phyloP scores from a whole-genome alignment of 2,888 invertebrate genomes.

The Lasius platythorax region DNA sequence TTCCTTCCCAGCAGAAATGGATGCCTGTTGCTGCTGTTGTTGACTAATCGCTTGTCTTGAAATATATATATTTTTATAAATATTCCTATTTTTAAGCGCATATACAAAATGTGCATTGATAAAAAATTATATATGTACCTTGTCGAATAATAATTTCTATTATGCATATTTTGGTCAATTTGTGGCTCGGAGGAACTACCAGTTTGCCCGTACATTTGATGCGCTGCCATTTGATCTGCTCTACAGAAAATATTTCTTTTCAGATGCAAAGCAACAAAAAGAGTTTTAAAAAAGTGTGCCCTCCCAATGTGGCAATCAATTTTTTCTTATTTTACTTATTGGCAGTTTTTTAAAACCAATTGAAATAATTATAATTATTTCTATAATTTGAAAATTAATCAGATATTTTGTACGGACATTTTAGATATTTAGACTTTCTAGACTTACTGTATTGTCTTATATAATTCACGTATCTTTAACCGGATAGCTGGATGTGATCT shows the following conservation, averaged over 20 bases:
- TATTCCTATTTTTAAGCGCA: background rate
- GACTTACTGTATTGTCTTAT: slow-evolving; percentile 89
- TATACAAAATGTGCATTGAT: background rate
- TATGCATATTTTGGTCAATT: slow-evolving; percentile 84
- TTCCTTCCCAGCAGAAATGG: slow-evolving; percentile 80
- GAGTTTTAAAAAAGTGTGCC: background rate
- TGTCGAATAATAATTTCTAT: slow-evolving; percentile 78
- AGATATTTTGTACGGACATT: background rate
- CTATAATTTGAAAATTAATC: background rate
- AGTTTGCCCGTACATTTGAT: slow-evolving; percentile 83
- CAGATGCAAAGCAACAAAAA: background rate
- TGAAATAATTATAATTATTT: background rate
- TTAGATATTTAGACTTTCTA: slow-evolving; percentile 25
- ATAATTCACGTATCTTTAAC: slow-evolving; percentile 90
- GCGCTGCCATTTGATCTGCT: slow-evolving; percentile 83
- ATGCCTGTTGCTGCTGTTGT: slow-evolving; percentile 79
- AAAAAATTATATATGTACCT: slow-evolving; percentile 60
- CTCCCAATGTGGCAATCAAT: background rate
- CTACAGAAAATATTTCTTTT: slow-evolving; percentile 71
- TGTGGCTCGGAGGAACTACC: slow-evolving; percentile 80
- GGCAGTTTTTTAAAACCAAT: background rate
- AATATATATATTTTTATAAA: slow-evolving; percentile 25
- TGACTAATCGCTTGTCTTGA: slow-evolving; percentile 83
- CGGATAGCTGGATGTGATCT: slow-evolving; percentile 88
- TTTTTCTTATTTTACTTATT: background rate